A percentile compares a stretch with the other conserved stretches of the same genome.
Evolutionary conservation across 2,888 invertebrate genomes (phyloP).

Genomic region (Chrysolina oricalcia): DNA sequence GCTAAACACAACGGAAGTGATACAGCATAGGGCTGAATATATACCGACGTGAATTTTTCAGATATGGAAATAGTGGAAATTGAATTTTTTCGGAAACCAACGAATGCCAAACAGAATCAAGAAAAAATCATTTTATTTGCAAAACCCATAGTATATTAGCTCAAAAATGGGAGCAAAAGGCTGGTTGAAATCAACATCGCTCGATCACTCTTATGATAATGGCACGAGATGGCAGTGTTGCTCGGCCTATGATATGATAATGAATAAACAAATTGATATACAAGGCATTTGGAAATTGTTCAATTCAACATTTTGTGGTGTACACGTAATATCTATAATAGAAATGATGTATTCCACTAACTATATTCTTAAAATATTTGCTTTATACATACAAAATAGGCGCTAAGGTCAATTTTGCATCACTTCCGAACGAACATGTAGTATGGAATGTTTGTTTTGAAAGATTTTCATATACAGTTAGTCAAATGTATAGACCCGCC

Average conservation of each 20-base stretch:
- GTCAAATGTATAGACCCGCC: no score
- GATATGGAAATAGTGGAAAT: no score
- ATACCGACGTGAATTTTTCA: no score
- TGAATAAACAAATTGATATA: slow-evolving; percentile 70
- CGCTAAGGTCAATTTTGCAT: slow-evolving; percentile 50
- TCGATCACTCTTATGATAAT: slow-evolving; percentile 59
- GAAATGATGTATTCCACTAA: slow-evolving; percentile 56
- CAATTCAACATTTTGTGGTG: slow-evolving; percentile 55
- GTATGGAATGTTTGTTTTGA: not conserved
- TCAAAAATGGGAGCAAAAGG: slow-evolving; percentile 47
- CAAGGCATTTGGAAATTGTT: slow-evolving; percentile 68
- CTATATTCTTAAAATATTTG: slow-evolving; percentile 60
- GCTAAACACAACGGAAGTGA: no score
- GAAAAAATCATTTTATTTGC: not conserved
- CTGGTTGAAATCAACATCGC: slow-evolving; percentile 57
- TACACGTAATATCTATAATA: slow-evolving; percentile 58
- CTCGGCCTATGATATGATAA: slow-evolving; percentile 71
- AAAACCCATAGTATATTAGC: slow-evolving; percentile 34
- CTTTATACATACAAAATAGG: slow-evolving; percentile 65
- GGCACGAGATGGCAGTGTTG: slow-evolving; percentile 63
- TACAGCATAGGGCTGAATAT: no score
- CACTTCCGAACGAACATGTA: slow-evolving; percentile 38
- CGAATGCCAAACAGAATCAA: not conserved
- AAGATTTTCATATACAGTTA: no score
- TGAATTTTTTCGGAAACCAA: not conserved